Conservation (phyloP, 2,888 invertebrate genomes). For the Andrena minutula region DNA sequence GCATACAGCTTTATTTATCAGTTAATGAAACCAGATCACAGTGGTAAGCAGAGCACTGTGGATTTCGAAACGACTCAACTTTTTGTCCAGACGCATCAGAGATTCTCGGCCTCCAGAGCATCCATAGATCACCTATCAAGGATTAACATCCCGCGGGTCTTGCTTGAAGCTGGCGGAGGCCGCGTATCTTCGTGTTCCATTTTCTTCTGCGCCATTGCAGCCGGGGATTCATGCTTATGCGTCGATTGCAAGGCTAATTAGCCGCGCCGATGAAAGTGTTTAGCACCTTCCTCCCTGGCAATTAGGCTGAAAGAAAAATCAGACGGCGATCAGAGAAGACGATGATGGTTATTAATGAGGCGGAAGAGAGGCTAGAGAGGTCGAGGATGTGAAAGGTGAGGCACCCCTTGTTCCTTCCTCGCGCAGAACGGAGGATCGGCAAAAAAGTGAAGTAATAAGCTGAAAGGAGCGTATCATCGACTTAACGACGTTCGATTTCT, state of each 20-base stretch:
- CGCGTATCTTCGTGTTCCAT: constrained; percentile 35
- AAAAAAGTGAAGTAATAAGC: background rate
- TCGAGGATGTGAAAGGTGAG: constrained; percentile 1
- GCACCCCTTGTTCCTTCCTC: background rate
- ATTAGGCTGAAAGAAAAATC: constrained; percentile 32
- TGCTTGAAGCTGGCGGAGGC: background rate
- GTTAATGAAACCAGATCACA: background rate
- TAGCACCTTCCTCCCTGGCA: constrained; percentile 17
- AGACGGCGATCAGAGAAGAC: background rate
- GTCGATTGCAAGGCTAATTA: constrained; percentile 6
- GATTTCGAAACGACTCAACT: background rate
- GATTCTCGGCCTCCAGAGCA: background rate
- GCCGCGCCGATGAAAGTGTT: background rate
- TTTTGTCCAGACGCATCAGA: background rate
- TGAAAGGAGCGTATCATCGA: background rate
- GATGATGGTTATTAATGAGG: background rate
- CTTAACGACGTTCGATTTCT: background rate
- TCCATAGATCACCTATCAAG: constrained; percentile 11
- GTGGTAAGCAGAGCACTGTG: no score
- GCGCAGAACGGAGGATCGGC: background rate
- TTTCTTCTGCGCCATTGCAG: background rate
- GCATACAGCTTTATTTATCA: background rate
- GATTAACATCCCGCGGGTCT: background rate
- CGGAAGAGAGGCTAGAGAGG: background rate
- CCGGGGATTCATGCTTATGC: background rate